Base-by-base conservation (phyloP, 2,888 invertebrate species). In the Dichetophora obliterata region DNA sequence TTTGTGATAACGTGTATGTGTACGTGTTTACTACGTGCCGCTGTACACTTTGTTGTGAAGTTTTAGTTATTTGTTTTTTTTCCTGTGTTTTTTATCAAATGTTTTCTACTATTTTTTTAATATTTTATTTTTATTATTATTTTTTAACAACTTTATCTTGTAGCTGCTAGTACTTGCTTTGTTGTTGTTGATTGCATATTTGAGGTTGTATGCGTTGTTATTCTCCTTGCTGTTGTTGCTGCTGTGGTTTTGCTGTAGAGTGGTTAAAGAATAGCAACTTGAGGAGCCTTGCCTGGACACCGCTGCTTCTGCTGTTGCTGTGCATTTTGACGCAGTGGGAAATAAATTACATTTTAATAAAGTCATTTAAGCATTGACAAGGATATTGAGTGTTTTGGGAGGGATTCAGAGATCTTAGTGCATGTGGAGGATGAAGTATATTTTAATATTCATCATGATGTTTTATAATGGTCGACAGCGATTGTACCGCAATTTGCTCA, bases 301-400 rank as follows among this genome's bases (percentile, higher is more conserved):
- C 4, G 16, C 14, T 22, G 22, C 14, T 37, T 3, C 68, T 37
- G n/a, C n/a, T 16, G 31, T 19, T 27, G 43, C 34, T 43, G 31
- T 68, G 68, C 48, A 48, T 37, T 68, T n/a, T 31, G 34, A 9
- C 57, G 52, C 48, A 57, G 34, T 37, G 72, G 72, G 61, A 72
- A 72, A 48, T 72, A 61, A 61, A 72, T 72, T 61, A 72, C 72
- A 61, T 72, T 72, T 72, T 65, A 65, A 75, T 54, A 65, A 66
- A 65, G 75, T 65, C 65, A 75, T 75, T 75, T 75, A 52, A 27
- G 37, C 48, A 75, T 75, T 65, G 66, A 75, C 75, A 75, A 54
- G 72, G 61, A 37, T 57, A 57, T 71, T 31, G 57, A 69, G 69
- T 22, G n/a, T 50, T 19, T 11, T 11, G 43, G 43, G 43, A 2